These are phyloP conservation scores for Lucinisca nassula DNA, from an alignment of 2,888 invertebrate genomes.

Conservation along the genomic window DNA sequence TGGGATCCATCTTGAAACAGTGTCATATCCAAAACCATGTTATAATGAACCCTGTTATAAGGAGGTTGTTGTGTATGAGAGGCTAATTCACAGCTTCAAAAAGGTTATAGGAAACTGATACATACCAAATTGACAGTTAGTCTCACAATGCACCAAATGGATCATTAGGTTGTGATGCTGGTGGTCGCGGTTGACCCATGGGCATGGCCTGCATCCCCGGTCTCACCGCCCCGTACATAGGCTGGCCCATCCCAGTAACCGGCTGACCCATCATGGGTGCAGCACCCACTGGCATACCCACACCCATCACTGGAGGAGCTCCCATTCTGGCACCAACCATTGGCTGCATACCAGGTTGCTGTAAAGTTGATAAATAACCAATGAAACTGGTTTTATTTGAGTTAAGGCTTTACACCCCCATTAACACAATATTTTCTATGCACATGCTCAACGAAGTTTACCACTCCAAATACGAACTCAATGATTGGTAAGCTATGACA, in stretches of 20 bases:
- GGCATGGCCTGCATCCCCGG: slow-evolving; percentile 63
- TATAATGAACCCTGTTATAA: too few species aligned
- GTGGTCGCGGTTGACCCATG: slow-evolving; percentile 70
- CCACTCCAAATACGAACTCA: too few species aligned
- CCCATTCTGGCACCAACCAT: slow-evolving; percentile 47
- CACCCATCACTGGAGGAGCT: slow-evolving; percentile 58
- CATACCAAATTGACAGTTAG: slow-evolving; percentile 45
- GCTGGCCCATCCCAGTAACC: slow-evolving; percentile 69
- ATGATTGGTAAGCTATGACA: too few species aligned
- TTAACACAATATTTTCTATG: too few species aligned
- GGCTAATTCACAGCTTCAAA: too few species aligned
- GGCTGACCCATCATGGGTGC: slow-evolving; percentile 73
- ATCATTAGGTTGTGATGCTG: slow-evolving; percentile 77
- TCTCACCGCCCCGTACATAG: slow-evolving; percentile 52
- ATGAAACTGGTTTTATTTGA: background rate
- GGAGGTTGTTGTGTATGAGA: too few species aligned
- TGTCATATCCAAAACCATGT: too few species aligned
- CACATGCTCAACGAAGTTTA: too few species aligned
- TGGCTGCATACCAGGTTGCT: slow-evolving; percentile 50
- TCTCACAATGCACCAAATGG: slow-evolving; percentile 85
- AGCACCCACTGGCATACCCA: slow-evolving; percentile 53
- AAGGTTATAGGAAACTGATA: too few species aligned
- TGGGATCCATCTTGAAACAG: too few species aligned
- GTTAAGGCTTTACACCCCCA: too few species aligned
- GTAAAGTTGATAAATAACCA: slow-evolving; percentile 16